phyloP scores from a whole-genome alignment of 2,888 invertebrate species.

The Vanessa cardui region DNA sequence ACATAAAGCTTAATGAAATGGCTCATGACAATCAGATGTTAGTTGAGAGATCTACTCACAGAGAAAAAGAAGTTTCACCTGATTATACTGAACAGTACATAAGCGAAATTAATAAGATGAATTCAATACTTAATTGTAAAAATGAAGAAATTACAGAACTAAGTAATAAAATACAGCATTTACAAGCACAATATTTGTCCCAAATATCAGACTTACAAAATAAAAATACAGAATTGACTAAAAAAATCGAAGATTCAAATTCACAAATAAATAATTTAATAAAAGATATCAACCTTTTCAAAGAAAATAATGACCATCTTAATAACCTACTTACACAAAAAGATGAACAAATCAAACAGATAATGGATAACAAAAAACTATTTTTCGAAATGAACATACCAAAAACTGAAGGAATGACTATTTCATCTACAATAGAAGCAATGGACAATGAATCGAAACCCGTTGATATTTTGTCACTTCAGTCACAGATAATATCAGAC shows the following conservation, averaged over 20 bases:
- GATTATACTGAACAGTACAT: slow-evolving; percentile 78
- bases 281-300: slow-evolving; percentile 51
- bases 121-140: slow-evolving; percentile 75
- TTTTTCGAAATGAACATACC: slow-evolving; percentile 78
- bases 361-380: slow-evolving; percentile 65
- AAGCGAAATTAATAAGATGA: slow-evolving; percentile 82
- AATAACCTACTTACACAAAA: slow-evolving; percentile 55
- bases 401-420: slow-evolving; percentile 78
- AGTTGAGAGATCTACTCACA: slow-evolving; percentile 50
- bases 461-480: slow-evolving; percentile 59
- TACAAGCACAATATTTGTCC: slow-evolving; percentile 54
- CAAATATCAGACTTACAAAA: slow-evolving; percentile 54
- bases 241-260: slow-evolving; percentile 50
- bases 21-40: slow-evolving; percentile 63
- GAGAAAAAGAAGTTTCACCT: slow-evolving; percentile 50
- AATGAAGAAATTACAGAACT: slow-evolving; percentile 73
- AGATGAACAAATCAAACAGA: slow-evolving; percentile 65
- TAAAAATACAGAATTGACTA: slow-evolving; percentile 63
- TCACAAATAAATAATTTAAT: slow-evolving; percentile 50
- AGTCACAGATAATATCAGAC: slow-evolving; percentile 72
- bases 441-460: slow-evolving; percentile 54
- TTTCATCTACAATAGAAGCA: slow-evolving; percentile 75
- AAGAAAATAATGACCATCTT: slow-evolving; percentile 56
- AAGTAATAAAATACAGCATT: slow-evolving; percentile 54
- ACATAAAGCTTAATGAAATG: slow-evolving; percentile 62